These are phyloP conservation scores for Nothoprocta perdicaria DNA, from an alignment of 2,113 vertebrate genomes.

Conservation along the genomic window DNA sequence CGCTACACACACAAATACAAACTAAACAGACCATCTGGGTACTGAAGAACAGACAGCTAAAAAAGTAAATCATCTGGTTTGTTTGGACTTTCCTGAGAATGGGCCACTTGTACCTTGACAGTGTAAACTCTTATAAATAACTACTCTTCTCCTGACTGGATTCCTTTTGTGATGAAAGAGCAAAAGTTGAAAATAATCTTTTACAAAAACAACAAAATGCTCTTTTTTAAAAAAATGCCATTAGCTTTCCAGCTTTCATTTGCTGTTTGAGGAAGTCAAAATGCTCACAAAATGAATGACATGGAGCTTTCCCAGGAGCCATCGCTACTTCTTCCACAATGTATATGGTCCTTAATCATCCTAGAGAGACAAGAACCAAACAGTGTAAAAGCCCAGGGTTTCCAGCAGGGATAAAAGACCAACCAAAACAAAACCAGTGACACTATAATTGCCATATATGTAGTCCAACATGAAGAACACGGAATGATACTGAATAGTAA, in stretches of 20 bases:
- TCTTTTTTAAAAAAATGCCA: background rate
- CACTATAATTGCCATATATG: background rate
- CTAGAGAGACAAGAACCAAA: background rate
- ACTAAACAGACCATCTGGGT: background rate
- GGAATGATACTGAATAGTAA: background rate
- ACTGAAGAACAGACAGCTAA: background rate
- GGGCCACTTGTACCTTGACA: background rate
- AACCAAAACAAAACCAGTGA: background rate
- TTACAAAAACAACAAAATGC: background rate
- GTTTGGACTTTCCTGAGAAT: background rate
- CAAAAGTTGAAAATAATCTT: background rate
- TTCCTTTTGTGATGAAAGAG: background rate
- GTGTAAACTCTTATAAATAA: background rate
- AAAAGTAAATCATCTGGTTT: background rate
- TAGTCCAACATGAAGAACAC: background rate
- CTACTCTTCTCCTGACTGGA: background rate
- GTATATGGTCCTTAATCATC: background rate
- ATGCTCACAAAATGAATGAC: background rate
- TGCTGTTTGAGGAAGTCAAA: conserved; percentile 11
- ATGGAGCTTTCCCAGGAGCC: background rate
- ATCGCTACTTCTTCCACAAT: background rate
- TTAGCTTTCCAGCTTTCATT: conserved; percentile 25
- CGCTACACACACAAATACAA: background rate
- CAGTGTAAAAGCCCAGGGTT: background rate
- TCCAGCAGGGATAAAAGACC: background rate